Conservation (phyloP, 2,113 vertebrate species). For the Grantiella picta region DNA sequence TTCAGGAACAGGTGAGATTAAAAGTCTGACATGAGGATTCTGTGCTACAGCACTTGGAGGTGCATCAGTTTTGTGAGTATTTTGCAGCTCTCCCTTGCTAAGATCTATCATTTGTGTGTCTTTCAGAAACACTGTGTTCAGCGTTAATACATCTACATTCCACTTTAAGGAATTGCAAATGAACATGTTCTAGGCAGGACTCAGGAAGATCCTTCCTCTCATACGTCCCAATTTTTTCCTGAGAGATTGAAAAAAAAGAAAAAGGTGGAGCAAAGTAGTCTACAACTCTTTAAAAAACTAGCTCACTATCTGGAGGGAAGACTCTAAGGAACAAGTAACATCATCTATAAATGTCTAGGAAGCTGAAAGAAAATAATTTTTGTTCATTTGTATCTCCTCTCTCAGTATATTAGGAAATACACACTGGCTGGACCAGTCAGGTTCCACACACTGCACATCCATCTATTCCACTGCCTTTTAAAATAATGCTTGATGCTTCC, state of each 20-base stretch:
- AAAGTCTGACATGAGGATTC: not conserved
- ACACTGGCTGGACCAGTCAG: not conserved
- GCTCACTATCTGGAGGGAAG: not conserved
- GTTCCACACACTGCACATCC: not conserved
- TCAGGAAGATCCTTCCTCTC: not conserved
- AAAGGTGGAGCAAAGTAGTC: not conserved
- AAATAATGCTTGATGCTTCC: not conserved
- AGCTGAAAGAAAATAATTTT: not conserved
- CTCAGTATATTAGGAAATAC: not conserved
- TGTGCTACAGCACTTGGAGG: not conserved
- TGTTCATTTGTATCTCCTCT: not conserved
- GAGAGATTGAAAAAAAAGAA: not conserved
- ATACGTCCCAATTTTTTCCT: not conserved
- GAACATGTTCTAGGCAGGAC: not conserved
- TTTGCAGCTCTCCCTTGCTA: not conserved
- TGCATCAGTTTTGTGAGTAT: not conserved
- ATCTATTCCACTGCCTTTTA: not conserved
- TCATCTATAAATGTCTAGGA: not conserved
- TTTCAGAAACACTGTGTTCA: not conserved
- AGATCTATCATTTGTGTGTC: not conserved
- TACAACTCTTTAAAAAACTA: not conserved
- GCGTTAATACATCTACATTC: not conserved
- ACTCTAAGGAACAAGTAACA: not conserved
- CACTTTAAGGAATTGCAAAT: not conserved
- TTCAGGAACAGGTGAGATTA: not conserved